Evolutionary conservation across 2,797 vertebrate genomes (phyloP).

Genomic region (Mionectes olivaceus): DNA sequence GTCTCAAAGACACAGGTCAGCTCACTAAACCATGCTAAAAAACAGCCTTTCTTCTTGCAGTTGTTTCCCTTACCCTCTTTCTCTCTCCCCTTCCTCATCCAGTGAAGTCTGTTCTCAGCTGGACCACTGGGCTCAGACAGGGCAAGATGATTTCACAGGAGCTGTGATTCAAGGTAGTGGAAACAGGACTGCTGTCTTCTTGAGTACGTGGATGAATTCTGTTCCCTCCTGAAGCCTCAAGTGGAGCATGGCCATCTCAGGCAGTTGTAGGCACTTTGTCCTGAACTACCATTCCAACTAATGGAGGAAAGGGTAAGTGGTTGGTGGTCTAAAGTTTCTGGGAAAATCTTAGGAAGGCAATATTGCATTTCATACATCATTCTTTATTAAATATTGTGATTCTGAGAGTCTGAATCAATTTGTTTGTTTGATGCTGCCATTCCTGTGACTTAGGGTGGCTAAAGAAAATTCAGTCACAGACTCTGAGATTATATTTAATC

Average conservation of each 20-base stretch:
- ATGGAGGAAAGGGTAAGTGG: not conserved
- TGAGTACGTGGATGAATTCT: not conserved
- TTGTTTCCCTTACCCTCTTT: not conserved
- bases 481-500: not conserved
- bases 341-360: not conserved
- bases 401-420: not conserved
- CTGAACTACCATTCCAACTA: not conserved
- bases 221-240: not conserved
- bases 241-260: not conserved
- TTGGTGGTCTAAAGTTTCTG: not conserved
- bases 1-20: not conserved
- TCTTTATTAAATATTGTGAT: not conserved
- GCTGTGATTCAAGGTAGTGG: not conserved
- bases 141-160: not conserved
- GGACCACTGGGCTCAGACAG: accelerated
- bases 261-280: not conserved
- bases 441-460: not conserved
- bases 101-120: not conserved
- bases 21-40: not conserved
- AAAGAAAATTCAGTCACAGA: not conserved
- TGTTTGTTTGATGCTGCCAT: not conserved
- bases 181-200: not conserved
- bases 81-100: not conserved
- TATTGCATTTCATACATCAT: not conserved
- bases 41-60: not conserved